Percentiles rank a stretch among this genome's conserved stretches.
Evolutionary conservation across 1,140 invertebrate genomes (phyloP).

Genomic region (Drosophila insularis): DNA sequence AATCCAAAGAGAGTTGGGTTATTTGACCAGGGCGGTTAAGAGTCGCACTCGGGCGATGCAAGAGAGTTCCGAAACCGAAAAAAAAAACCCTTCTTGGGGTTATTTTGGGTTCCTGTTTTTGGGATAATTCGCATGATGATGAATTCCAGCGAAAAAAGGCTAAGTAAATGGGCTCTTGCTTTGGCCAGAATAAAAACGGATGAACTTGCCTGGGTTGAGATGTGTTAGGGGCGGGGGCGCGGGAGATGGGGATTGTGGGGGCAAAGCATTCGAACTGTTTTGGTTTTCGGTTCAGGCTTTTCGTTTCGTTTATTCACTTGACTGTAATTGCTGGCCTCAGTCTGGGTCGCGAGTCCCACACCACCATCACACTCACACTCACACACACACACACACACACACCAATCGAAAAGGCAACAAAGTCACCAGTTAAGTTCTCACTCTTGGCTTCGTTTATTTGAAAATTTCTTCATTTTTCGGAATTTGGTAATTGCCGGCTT

Average conservation of each 20-base stretch:
- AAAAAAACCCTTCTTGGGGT: conserved; percentile 42
- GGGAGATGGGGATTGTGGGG: conserved; percentile 2
- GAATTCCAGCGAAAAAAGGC: conserved; percentile 76
- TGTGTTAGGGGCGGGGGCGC: background rate
- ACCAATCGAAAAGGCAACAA: conserved; percentile 22
- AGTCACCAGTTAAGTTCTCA: conserved; percentile 75
- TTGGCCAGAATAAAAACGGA: conserved; percentile 12
- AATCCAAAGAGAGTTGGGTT: conserved; percentile 2
- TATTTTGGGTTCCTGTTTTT: conserved; percentile 19
- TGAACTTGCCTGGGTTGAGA: conserved; percentile 6
- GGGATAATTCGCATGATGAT: conserved; percentile 78
- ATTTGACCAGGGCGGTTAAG: conserved; percentile 4
- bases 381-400: background rate
- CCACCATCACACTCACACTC: conserved; percentile 30
- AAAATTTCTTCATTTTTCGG: conserved; percentile 81
- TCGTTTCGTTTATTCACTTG: conserved; percentile 59
- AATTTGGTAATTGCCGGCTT: conserved; percentile 78
- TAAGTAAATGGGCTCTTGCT: conserved; percentile 58
- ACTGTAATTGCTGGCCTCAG: conserved; percentile 72
- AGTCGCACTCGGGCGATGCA: background rate
- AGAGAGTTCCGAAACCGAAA: conserved; percentile 17
- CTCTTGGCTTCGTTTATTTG: conserved; percentile 77
- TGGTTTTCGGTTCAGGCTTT: conserved; percentile 21
- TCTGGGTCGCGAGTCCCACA: conserved; percentile 59
- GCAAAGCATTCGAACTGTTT: conserved; percentile 12